phyloP scores from a whole-genome alignment of 2,797 vertebrate genomes.

The Hirundo rustica region DNA sequence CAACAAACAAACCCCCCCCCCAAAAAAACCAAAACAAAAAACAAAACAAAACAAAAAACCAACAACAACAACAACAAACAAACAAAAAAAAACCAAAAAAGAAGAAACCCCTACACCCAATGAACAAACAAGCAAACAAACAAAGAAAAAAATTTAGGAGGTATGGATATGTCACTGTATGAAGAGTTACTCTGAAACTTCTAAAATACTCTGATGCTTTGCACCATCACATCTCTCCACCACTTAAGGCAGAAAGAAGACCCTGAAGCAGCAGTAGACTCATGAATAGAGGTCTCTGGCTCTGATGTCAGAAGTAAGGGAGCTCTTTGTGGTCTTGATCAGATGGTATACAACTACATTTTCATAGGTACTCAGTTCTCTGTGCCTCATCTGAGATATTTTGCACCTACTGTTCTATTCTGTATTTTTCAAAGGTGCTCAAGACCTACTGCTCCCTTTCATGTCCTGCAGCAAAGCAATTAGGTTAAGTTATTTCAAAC shows the following conservation, averaged over 20 bases:
- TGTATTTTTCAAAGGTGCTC: slow-evolving; percentile 44
- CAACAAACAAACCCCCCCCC: no score
- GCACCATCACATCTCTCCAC: neutral
- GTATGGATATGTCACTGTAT: neutral
- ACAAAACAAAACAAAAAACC: neutral
- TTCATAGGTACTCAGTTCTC: slow-evolving; percentile 15
- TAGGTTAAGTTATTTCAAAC: slow-evolving; percentile 68
- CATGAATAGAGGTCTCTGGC: neutral
- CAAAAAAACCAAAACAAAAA: no score
- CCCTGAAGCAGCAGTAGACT: neutral
- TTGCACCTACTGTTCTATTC: slow-evolving; percentile 51
- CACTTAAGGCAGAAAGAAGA: slow-evolving; percentile 21
- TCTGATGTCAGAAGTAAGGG: slow-evolving; percentile 15
- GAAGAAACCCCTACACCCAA: no score
- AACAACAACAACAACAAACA: no score
- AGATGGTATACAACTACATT: slow-evolving; percentile 9
- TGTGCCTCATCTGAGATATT: neutral
- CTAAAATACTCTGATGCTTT: neutral
- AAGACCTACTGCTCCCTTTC: slow-evolving; percentile 59
- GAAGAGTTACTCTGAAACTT: neutral
- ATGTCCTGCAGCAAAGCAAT: slow-evolving; percentile 54
- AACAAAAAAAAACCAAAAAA: no score
- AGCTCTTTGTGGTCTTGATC: slow-evolving; percentile 14
- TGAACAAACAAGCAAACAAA: no score
- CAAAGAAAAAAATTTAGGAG: neutral